A percentile compares a stretch with the other conserved stretches of the same genome.
Evolutionary conservation across 2,888 invertebrate genomes (phyloP).

Genomic region (Eumacrocentrus americanus): DNA sequence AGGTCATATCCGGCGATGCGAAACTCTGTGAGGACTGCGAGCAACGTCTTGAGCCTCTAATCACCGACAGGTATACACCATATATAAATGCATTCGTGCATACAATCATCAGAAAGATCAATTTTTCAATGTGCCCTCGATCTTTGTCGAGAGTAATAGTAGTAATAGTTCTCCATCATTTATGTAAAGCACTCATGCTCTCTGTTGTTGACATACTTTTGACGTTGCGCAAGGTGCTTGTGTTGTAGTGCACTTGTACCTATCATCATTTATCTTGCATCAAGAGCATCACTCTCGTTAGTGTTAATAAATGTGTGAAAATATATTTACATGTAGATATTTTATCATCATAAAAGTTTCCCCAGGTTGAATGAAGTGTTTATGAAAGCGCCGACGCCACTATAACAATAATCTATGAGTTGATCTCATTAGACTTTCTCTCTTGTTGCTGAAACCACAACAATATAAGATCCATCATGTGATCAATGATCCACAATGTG

Average conservation of each 20-base stretch:
- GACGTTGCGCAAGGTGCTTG: not conserved
- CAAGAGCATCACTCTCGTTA: too few relatives aligned
- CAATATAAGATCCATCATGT: not conserved
- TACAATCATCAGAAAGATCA: slow-evolving; percentile 10
- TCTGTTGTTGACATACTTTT: slow-evolving; percentile 4
- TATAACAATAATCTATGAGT: not conserved
- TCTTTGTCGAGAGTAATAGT: not conserved
- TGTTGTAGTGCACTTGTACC: not conserved
- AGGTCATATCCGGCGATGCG: slow-evolving; percentile 57
- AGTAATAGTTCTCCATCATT: not conserved
- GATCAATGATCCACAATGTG: slow-evolving; percentile 6
- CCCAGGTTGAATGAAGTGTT: not conserved
- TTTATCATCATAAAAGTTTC: not conserved
- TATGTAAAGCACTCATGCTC: not conserved
- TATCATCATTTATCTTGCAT: not conserved
- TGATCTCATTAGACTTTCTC: slow-evolving; percentile 1
- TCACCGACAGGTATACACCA: slow-evolving; percentile 67
- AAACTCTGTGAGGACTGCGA: slow-evolving; percentile 90
- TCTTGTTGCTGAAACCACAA: not conserved
- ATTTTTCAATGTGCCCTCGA: slow-evolving; percentile 1
- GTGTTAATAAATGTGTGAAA: too few relatives aligned
- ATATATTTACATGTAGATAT: too few relatives aligned
- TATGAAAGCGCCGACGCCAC: not conserved
- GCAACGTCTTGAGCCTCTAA: slow-evolving; percentile 76
- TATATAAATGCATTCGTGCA: slow-evolving; percentile 12